These are phyloP conservation scores for Hydrolagus affinis DNA, from an alignment of 2,113 vertebrate genomes.

Conservation along the genomic window DNA sequence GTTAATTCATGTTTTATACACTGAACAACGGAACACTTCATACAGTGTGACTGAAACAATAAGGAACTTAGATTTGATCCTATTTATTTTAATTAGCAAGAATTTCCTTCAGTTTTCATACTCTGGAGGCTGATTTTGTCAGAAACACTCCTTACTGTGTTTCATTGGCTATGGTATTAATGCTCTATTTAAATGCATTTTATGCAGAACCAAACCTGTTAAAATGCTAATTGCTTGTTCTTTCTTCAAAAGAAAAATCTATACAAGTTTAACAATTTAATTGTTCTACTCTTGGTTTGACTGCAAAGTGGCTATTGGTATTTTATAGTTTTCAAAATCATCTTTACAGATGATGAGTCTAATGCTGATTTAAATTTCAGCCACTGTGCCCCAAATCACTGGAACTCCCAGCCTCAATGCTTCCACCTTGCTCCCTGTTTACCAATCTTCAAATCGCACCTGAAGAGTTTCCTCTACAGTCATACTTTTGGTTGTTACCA, in stretches of 20 bases:
- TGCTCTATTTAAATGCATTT: slow-evolving; percentile 3
- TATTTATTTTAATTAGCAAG: neutral
- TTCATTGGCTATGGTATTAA: neutral
- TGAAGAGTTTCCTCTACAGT: too few relatives aligned
- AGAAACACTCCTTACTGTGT: neutral
- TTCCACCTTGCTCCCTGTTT: too few relatives aligned
- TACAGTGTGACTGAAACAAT: neutral
- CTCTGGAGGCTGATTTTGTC: neutral
- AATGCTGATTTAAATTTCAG: neutral
- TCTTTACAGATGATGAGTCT: neutral
- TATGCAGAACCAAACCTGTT: neutral
- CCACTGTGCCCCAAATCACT: too few relatives aligned
- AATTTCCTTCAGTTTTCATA: neutral
- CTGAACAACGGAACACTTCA: neutral
- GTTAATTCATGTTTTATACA: neutral
- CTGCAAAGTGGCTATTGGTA: too few relatives aligned
- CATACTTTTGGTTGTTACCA: too few relatives aligned
- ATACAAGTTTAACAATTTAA: neutral
- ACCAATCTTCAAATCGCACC: too few relatives aligned
- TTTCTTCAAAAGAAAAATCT: neutral
- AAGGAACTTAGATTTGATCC: neutral
- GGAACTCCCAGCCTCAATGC: too few relatives aligned
- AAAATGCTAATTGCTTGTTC: neutral
- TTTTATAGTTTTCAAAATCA: too few relatives aligned
- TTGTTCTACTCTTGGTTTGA: neutral